phyloP scores from a whole-genome alignment of 2,113 vertebrate genomes.

The Prolemur simus region DNA sequence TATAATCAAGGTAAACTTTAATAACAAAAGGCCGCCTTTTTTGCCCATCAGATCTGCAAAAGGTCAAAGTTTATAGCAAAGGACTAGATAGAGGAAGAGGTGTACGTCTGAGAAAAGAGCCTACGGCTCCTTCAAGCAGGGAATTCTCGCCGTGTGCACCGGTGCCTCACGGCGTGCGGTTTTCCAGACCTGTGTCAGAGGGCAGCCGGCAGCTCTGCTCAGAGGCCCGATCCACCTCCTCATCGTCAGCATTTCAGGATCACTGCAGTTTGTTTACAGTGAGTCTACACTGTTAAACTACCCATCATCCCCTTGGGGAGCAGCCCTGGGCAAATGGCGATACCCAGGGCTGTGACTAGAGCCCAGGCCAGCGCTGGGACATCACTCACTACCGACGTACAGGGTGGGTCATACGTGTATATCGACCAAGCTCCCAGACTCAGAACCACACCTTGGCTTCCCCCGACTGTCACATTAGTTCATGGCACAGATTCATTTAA shows the following conservation, averaged over 20 bases:
- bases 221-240: neutral
- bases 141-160: accelerated
- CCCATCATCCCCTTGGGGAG: neutral
- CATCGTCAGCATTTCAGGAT: accelerated
- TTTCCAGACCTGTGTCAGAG: neutral
- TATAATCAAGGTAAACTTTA: neutral
- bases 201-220: accelerated
- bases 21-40: accelerated
- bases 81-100: neutral
- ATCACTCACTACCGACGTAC: neutral
- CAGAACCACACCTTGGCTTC: accelerated
- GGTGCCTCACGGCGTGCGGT: neutral
- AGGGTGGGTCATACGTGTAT: accelerated
- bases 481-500: neutral
- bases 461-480: neutral
- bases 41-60: neutral
- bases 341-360: accelerated
- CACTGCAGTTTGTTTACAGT: neutral
- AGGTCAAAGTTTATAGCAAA: neutral
- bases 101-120: accelerated
- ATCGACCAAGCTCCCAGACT: neutral
- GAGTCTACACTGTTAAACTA: neutral
- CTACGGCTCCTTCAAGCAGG: neutral
- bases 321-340: neutral
- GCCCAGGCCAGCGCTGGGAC: accelerated